These are phyloP conservation scores for Lepidurus apus DNA, from an alignment of 1,140 invertebrate species.

Conservation along the genomic window DNA sequence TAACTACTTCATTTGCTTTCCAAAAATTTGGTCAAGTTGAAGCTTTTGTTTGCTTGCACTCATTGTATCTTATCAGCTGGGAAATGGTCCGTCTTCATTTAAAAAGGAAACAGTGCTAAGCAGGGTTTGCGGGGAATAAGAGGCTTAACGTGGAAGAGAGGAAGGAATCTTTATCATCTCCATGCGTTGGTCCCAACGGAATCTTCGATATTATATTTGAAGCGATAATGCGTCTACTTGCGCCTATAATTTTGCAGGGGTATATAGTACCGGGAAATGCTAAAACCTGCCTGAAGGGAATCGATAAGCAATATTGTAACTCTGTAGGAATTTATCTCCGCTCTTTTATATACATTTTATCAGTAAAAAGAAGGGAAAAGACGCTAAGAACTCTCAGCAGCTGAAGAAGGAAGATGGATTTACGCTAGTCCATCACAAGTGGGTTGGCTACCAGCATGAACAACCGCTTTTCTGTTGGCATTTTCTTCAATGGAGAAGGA, in stretches of 20 bases:
- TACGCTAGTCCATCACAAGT: slow-evolving; percentile 8
- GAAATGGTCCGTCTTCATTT: too few relatives aligned
- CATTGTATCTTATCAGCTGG: too few relatives aligned
- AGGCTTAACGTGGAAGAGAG: too few relatives aligned
- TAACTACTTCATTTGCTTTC: too few relatives aligned
- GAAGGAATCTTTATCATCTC: too few relatives aligned
- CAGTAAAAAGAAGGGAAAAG: background rate
- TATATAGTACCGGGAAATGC: background rate
- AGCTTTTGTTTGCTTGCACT: too few relatives aligned
- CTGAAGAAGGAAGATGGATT: slow-evolving; percentile 9
- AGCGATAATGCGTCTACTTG: background rate
- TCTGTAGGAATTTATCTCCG: slow-evolving; percentile 11
- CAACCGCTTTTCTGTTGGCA: background rate
- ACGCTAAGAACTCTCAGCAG: background rate
- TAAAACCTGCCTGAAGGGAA: background rate
- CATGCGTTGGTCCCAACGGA: background rate
- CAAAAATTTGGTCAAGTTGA: too few relatives aligned
- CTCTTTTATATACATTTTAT: background rate
- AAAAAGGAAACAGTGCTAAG: too few relatives aligned
- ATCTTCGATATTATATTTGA: background rate
- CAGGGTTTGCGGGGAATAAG: too few relatives aligned
- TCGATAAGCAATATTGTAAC: slow-evolving; percentile 2
- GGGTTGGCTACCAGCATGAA: background rate
- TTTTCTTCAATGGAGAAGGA: background rate
- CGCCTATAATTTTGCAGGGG: background rate